Conservation (phyloP, 2,888 invertebrate species). For the Tetragonula carbonaria region DNA sequence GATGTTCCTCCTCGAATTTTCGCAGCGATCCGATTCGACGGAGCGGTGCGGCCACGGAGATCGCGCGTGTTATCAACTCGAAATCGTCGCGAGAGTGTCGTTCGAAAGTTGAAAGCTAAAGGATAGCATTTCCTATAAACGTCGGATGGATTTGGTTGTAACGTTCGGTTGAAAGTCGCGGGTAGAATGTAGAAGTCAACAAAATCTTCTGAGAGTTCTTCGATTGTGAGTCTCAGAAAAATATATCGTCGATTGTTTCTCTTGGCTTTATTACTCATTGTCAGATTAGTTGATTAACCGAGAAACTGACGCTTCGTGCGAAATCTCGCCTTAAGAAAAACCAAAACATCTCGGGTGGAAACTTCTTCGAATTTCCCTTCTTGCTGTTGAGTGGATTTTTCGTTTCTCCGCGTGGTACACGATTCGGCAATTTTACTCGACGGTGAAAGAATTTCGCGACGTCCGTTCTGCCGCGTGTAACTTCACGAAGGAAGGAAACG, state of each 20-base stretch:
- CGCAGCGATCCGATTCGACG: slow-evolving; percentile 11
- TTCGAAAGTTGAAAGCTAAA: neutral
- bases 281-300: no score
- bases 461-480: slow-evolving; percentile 43
- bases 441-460: slow-evolving; percentile 55
- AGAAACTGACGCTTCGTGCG: no score
- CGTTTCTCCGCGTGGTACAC: neutral
- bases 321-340: neutral
- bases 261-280: no score
- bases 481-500: slow-evolving; percentile 20
- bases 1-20: slow-evolving; percentile 11
- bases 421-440: neutral
- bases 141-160: no score
- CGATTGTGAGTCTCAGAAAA: no score
- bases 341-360: neutral
- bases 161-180: no score
- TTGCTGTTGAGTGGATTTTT: neutral
- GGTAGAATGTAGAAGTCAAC: no score
- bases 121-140: no score
- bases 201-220: no score
- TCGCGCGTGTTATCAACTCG: slow-evolving; percentile 19
- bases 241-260: no score
- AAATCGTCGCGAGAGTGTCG: slow-evolving; percentile 21
- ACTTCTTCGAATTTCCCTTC: neutral
- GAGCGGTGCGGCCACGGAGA: slow-evolving; percentile 1